Base-by-base conservation (phyloP, 2,113 vertebrate genomes). In the Zosterops borbonicus region DNA sequence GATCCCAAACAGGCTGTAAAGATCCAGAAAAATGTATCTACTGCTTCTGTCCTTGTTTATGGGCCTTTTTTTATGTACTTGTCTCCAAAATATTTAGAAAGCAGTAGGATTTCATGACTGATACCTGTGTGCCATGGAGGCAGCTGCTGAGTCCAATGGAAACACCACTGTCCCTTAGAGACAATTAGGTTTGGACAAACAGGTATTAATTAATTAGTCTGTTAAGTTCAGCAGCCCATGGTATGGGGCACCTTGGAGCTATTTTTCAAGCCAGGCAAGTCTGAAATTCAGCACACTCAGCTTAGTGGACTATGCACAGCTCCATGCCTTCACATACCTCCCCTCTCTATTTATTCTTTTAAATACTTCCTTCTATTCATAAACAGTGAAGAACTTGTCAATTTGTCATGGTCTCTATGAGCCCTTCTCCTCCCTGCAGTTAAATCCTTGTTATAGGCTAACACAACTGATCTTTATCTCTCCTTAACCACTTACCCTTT, bases 401-500 rank as follows among this genome's bases (percentile, higher is more conserved):
- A 87, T 86, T 88, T 94, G 60, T 95, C 83, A 68, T 3, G 6
- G 42, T 89, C 52, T 81, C 56, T 93, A 41, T 75, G 84, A 55
- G 49, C 41, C 49, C n/a, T 77, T 83, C 60, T 81, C 33, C 29
- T 81, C 70, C 28, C 9, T 76, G 23, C 62, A 58, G 65, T 87
- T 75, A 79, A 87, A 93, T 53, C 90, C 50, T 42, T 64, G 37
- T 81, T 92, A 46, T 0, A 83, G 83, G 53, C 41, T 87, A 92
- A 83, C 60, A 71, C 28, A 90, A 75, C 76, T 83, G 90, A 90
- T 94, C 90, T 93, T 90, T 90, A 84, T 96, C 93, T 94, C 47
- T 53, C 71, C 68, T 84, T 75, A 93, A 62, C 86, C 68, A 78
- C 88, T 97, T 94, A 75, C 12, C 60, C 71, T 52, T 63, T 70